Evolutionary conservation across 2,888 invertebrate genomes (phyloP).

Genomic region (Falcaria lacertinaria): DNA sequence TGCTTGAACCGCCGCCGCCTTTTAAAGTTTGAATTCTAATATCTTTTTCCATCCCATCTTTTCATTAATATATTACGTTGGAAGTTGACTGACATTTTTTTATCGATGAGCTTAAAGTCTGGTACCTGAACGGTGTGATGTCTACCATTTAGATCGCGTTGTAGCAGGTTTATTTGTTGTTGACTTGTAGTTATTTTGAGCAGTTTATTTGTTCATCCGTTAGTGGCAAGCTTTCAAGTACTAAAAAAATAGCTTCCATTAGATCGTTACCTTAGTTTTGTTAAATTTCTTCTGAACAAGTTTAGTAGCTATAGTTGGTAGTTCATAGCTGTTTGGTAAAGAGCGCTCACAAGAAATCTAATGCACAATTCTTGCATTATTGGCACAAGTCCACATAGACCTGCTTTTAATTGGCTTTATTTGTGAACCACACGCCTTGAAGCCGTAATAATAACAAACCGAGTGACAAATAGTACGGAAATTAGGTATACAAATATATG

Average conservation of each 20-base stretch:
- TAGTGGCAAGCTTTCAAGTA: not conserved
- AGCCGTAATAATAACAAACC: not conserved
- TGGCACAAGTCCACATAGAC: too few relatives aligned
- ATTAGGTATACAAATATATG: too few relatives aligned
- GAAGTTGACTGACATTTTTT: slow-evolving; percentile 65
- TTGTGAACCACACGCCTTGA: not conserved
- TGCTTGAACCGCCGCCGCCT: slow-evolving; percentile 71
- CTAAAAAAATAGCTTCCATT: not conserved
- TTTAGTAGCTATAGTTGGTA: too few relatives aligned
- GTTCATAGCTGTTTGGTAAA: too few relatives aligned
- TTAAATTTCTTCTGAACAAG: too few relatives aligned
- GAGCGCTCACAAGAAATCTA: too few relatives aligned
- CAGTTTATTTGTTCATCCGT: not conserved
- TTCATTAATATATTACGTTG: slow-evolving; percentile 76
- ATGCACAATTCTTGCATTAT: too few relatives aligned
- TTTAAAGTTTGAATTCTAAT: slow-evolving; percentile 68
- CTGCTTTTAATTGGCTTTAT: not conserved
- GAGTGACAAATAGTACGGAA: not conserved
- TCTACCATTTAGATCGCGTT: slow-evolving; percentile 44
- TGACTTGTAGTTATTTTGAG: not conserved
- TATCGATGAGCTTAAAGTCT: slow-evolving; percentile 35
- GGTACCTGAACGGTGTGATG: slow-evolving; percentile 50
- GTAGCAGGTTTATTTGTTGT: slow-evolving; percentile 34
- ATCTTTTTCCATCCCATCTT: slow-evolving; percentile 64
- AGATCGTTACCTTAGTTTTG: too few relatives aligned